phyloP scores from a whole-genome alignment of 2,888 invertebrate species.

The Mellilla xanthometata region DNA sequence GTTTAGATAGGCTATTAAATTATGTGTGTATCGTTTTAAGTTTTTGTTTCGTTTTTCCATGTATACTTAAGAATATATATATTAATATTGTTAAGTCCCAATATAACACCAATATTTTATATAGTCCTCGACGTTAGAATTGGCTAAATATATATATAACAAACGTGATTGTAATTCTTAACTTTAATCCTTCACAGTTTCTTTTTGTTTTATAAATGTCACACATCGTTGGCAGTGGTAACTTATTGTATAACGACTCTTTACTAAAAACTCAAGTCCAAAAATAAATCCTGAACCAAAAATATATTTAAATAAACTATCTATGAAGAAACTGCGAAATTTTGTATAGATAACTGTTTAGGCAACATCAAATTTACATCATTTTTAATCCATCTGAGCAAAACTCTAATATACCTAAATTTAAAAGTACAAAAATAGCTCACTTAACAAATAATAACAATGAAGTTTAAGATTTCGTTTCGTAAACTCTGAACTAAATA shows the following conservation, averaged over 20 bases:
- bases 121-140: slow-evolving; percentile 32
- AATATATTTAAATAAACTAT: no score
- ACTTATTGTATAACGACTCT: slow-evolving; percentile 18
- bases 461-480: no score
- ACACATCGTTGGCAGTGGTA: slow-evolving; percentile 47
- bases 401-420: no score
- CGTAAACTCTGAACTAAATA: no score
- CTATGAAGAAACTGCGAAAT: no score
- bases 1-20: slow-evolving; percentile 69
- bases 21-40: slow-evolving; percentile 25
- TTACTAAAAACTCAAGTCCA: no score
- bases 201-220: slow-evolving; percentile 36
- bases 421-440: no score
- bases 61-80: slow-evolving; percentile 25
- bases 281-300: no score
- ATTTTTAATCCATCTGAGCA: no score
- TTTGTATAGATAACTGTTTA: no score
- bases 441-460: no score
- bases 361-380: no score
- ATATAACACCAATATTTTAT: slow-evolving; percentile 40
- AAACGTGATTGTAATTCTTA: slow-evolving; percentile 16
- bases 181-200: slow-evolving; percentile 36
- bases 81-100: slow-evolving; percentile 37
- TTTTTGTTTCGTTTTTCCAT: slow-evolving; percentile 17
- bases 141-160: slow-evolving; percentile 22